phyloP scores from a whole-genome alignment of 2,113 vertebrate genomes.

The Barbus barbus region DNA sequence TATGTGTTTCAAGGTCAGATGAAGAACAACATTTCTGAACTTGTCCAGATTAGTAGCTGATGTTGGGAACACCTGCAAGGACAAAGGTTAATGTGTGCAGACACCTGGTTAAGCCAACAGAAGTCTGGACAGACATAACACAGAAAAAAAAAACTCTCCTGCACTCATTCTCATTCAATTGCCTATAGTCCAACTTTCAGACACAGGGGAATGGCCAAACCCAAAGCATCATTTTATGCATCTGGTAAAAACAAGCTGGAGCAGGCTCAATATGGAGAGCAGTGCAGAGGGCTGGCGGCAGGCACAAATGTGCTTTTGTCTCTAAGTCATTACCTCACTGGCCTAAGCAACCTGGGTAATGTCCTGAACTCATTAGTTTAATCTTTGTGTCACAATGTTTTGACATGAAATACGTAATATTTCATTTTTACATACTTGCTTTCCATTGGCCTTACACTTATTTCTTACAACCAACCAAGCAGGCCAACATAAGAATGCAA shows the following conservation, averaged over 20 bases:
- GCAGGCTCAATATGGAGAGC: background rate
- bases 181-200: background rate
- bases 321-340: conserved; percentile 48
- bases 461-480: background rate
- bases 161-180: conserved; percentile 2
- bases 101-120: conserved; percentile 69
- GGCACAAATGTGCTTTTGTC: conserved; percentile 47
- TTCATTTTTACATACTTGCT: background rate
- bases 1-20: background rate
- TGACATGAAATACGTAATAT: background rate
- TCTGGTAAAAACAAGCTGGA: conserved; percentile 38
- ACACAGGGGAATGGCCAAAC: conserved; percentile 41
- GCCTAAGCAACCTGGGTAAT: background rate
- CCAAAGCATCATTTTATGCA: conserved; percentile 14
- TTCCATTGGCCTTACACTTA: background rate
- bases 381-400: conserved; percentile 14
- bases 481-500: conserved; percentile 34
- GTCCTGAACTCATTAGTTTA: conserved; percentile 18
- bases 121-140: conserved; percentile 52
- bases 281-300: background rate
- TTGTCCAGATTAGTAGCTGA: conserved; percentile 65
- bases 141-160: background rate
- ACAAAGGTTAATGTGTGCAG: conserved; percentile 49
- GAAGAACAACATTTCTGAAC: conserved; percentile 28
- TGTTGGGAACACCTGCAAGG: conserved; percentile 70